phyloP scores from a whole-genome alignment of 2,113 vertebrate genomes.

The Cisticola juncidis region DNA sequence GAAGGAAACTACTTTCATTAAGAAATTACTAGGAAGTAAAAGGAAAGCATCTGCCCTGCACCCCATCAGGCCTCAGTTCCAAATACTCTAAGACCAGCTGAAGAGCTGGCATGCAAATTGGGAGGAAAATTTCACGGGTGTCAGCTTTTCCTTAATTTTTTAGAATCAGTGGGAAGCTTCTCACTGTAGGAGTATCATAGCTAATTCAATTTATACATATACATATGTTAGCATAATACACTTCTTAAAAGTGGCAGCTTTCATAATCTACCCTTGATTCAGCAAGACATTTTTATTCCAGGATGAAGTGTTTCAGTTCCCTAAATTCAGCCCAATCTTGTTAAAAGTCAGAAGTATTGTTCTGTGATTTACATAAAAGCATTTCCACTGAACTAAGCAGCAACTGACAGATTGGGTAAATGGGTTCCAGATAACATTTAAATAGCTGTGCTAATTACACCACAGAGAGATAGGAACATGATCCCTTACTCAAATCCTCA shows the following conservation, averaged over 20 bases:
- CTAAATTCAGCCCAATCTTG: conserved; percentile 25
- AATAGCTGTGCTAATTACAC: conserved; percentile 53
- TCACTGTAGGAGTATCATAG: neutral
- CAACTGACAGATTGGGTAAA: conserved; percentile 34
- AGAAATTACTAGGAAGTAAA: neutral
- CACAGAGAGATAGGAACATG: conserved; percentile 23
- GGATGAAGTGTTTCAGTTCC: conserved; percentile 1
- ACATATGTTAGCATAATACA: conserved; percentile 8
- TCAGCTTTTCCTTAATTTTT: neutral
- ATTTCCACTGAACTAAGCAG: conserved; percentile 46
- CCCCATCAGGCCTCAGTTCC: neutral
- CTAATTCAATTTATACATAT: conserved; percentile 32
- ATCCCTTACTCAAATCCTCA: conserved; percentile 16
- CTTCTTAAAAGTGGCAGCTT: neutral
- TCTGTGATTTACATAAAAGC: conserved; percentile 47
- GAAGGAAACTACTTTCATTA: neutral
- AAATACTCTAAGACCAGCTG: neutral
- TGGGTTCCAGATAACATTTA: conserved; percentile 40
- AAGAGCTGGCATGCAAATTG: neutral
- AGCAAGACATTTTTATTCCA: conserved; percentile 43
- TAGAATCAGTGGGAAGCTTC: neutral
- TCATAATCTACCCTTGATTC: conserved; percentile 27
- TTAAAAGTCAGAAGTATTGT: conserved; percentile 27
- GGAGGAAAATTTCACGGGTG: neutral
- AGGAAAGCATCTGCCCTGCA: neutral